These are phyloP conservation scores for Wiebesia pumilae DNA, from an alignment of 1,140 invertebrate species.

Conservation along the genomic window DNA sequence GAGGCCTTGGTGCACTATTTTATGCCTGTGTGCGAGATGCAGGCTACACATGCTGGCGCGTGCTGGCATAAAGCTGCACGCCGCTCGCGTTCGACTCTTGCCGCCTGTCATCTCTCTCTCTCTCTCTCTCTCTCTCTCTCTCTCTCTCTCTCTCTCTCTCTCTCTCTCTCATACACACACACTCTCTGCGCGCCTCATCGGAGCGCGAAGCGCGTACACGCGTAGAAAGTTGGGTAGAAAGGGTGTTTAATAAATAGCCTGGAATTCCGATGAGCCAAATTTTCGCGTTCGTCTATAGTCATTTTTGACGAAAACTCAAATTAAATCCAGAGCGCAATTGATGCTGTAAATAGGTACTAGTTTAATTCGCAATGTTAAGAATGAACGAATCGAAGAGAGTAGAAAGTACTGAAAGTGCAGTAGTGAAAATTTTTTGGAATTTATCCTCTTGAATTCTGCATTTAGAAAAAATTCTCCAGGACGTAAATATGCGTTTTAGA, in stretches of 20 bases:
- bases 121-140: constrained; percentile 15
- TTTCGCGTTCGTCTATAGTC: background rate
- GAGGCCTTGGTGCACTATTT: background rate
- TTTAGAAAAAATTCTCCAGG: background rate
- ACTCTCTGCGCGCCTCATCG: background rate
- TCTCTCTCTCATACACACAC: too few species aligned
- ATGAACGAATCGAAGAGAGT: background rate
- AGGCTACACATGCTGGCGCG: background rate
- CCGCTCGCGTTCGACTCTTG: background rate
- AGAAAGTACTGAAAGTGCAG: background rate
- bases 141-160: constrained; percentile 14
- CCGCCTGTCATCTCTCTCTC: background rate
- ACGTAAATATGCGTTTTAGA: too few species aligned
- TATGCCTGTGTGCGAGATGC: background rate
- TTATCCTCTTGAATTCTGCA: background rate
- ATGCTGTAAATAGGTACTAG: constrained; percentile 12
- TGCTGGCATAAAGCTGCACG: constrained; percentile 19
- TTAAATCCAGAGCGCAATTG: constrained; percentile 11
- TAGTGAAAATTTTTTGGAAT: constrained; percentile 5
- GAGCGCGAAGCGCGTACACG: background rate
- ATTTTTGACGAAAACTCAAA: constrained; percentile 27
- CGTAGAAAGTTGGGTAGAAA: background rate
- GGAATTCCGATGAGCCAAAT: constrained; percentile 14
- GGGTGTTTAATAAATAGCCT: constrained; percentile 23
- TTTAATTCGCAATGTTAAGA: constrained; percentile 6